Conservation (phyloP, 2,113 vertebrate genomes). For the Passer domesticus region DNA sequence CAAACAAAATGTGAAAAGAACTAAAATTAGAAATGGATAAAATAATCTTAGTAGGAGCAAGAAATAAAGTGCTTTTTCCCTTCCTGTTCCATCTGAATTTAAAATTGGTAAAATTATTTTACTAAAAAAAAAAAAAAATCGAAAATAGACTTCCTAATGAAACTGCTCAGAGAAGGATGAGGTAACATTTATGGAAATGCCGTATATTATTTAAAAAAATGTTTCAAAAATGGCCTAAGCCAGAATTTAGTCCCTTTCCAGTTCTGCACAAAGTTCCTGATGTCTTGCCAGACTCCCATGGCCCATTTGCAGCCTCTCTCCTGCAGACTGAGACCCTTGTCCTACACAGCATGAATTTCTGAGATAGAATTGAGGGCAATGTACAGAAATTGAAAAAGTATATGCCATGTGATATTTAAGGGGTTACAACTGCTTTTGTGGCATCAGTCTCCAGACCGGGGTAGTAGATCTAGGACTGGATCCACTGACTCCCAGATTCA, state of each 20-base stretch:
- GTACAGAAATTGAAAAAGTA: neutral
- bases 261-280: neutral
- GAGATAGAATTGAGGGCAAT: neutral
- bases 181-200: neutral
- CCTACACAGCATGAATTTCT: neutral
- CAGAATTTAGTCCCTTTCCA: neutral
- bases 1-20: constrained; percentile 43
- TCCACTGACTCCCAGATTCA: neutral
- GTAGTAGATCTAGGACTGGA: neutral
- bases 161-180: neutral
- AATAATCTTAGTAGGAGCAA: neutral
- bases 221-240: neutral
- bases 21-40: constrained; percentile 42
- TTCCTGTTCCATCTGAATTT: neutral
- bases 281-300: neutral
- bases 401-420: neutral
- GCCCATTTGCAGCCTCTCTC: neutral
- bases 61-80: neutral
- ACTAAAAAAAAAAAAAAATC: neutral
- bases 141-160: neutral
- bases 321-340: neutral
- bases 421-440: neutral
- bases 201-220: neutral
- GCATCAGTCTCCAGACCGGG: neutral
- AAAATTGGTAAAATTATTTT: neutral